phyloP scores from a whole-genome alignment of 1,140 invertebrate species.

The Dufourea novaeangliae region DNA sequence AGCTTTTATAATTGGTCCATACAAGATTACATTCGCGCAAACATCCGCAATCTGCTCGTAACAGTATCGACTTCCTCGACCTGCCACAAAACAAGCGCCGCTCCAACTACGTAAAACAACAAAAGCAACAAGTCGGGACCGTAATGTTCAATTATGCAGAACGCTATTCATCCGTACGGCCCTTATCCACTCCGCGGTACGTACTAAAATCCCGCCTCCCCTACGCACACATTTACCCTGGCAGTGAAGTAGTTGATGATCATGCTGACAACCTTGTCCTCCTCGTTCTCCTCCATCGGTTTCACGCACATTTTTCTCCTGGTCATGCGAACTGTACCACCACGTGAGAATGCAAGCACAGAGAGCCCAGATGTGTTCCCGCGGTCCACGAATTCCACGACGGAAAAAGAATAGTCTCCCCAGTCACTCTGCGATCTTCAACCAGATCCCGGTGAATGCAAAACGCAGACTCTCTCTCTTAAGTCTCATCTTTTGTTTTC shows the following conservation, averaged over 20 bases:
- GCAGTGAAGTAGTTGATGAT: conserved; percentile 78
- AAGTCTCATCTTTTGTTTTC: background rate
- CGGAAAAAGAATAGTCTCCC: background rate
- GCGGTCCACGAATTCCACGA: background rate
- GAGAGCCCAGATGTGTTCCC: conserved; percentile 38
- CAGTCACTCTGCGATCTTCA: background rate
- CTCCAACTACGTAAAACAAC: background rate
- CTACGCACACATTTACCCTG: conserved; percentile 73
- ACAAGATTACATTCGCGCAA: too few species aligned
- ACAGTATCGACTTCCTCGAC: too few species aligned
- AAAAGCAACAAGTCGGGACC: background rate
- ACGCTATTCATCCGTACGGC: too few species aligned
- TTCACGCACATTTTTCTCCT: conserved; percentile 71
- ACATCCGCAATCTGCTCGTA: too few species aligned
- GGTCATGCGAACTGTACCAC: conserved; percentile 34
- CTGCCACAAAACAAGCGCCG: background rate
- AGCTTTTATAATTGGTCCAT: too few species aligned
- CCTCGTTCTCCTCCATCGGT: conserved; percentile 72
- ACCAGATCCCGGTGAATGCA: background rate
- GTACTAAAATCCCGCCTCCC: too few species aligned
- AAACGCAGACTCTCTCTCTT: background rate
- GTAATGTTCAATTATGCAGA: background rate
- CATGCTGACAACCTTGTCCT: conserved; percentile 75
- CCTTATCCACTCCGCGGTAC: too few species aligned
- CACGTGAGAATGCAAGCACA: conserved; percentile 26